Evolutionary conservation across 2,797 vertebrate species (phyloP), one percentile per base, ranked within the genome.

Genomic region (Enteromius treurensis): DNA sequence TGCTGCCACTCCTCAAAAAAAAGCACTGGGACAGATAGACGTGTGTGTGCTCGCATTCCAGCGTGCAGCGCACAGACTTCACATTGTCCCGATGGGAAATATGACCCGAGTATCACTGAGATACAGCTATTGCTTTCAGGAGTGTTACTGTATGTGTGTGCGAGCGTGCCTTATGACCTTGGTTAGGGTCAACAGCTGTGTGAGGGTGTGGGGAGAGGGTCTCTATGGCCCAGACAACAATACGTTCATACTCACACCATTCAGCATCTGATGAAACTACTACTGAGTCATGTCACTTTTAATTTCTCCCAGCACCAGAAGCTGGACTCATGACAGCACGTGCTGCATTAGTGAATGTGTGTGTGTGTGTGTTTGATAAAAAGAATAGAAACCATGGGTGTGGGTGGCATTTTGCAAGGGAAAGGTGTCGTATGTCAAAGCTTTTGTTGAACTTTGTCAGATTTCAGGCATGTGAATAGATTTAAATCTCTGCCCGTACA

Each of bases 11-110:
- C 32, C 85, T 88, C 85, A 87, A 82, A 86, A 58, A 88, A 58
- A 40, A 88, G 65, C 19, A 49, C 58, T 70, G 34, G 15, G 67
- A 62, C 10, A 73, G 77, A 79, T 79, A 71, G 84, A 76, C 71
- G 83, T 78, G 89, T 79, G 81, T 85, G 88, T 85, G 88, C 84
- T 77, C 79, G 81, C 91, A 94, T 94, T 94, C 93, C 92, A 91
- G 86, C 82, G 40, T 77, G 88, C 88, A 88, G 88, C 62, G 87
- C 91, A 95, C 93, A 95, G 92, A 90, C 91, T 86, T 90, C 86
- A 90, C 92, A 94, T 95, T 95, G 94, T 95, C 79, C 94, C 90
- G 80, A 86, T 85, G 88, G 92, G 95, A 94, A 94, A 95, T 92
- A 90, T 86, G 93, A 95, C 91, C 93, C 90, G 73, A 68, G 85